These are phyloP conservation scores for Nomada ruficornis DNA, from an alignment of 2,888 invertebrate species.

Conservation along the genomic window DNA sequence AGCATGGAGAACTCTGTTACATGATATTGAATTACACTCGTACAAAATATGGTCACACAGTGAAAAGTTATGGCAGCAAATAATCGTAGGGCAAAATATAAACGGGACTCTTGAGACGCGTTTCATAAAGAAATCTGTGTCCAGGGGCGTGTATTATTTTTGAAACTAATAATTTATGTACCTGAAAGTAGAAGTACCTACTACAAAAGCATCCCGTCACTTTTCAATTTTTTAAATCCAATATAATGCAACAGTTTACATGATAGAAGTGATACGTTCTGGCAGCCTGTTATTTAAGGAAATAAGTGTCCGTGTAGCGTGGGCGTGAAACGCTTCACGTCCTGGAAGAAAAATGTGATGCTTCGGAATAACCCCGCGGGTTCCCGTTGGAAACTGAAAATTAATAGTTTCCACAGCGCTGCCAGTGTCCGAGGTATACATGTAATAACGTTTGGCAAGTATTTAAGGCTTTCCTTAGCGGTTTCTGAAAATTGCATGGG, in stretches of 20 bases:
- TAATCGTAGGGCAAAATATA: too few relatives aligned
- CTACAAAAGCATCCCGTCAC: too few relatives aligned
- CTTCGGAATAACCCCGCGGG: neutral
- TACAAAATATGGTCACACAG: too few relatives aligned
- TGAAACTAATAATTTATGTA: too few relatives aligned
- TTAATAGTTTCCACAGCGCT: conserved; percentile 8
- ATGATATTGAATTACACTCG: too few relatives aligned
- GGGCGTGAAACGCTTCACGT: neutral
- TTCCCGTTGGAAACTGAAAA: neutral
- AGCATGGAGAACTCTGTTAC: too few relatives aligned
- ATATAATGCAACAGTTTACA: neutral
- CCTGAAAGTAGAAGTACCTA: too few relatives aligned
- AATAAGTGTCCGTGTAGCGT: neutral
- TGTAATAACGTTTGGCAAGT: conserved; percentile 9
- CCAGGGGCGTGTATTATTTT: too few relatives aligned
- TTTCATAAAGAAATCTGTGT: too few relatives aligned
- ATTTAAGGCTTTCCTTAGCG: conserved; percentile 1
- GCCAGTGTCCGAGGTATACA: neutral
- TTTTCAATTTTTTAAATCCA: neutral
- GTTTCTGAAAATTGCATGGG: neutral
- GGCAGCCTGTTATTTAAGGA: neutral
- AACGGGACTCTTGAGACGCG: too few relatives aligned
- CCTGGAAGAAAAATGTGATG: neutral
- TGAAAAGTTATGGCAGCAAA: too few relatives aligned
- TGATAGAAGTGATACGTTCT: neutral